Base-by-base conservation (phyloP, 2,888 invertebrate species). In the Ormyrus pomaceus region DNA sequence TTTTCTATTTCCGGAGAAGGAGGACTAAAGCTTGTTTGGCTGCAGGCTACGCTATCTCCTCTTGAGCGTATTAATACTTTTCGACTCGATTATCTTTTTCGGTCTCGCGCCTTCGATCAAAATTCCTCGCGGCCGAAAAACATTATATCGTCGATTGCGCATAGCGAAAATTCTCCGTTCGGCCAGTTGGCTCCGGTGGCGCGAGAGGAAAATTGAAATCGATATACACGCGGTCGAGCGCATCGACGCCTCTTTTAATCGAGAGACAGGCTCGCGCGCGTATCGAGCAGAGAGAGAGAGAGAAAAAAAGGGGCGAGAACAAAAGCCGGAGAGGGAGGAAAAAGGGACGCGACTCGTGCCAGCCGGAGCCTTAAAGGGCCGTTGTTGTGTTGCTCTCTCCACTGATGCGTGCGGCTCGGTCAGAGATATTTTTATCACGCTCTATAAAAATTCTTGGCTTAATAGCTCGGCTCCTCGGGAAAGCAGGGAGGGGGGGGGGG, bases 391-490 rank as follows among this genome's bases (percentile, higher is more conserved):
- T 2, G 19, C 19, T 19, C 19, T 19, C 19, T 71, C 46, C 58
- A 19, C 56, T 79, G 81, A 79, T 82, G 48, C 19, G 19, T 72
- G 79, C 69, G 58, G 62, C 19, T 9, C 7, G 72, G 56, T 51
- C 80, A 85, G 84, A 19, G 19, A 85, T 87, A 87, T 87, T 88
- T 88, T 88, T 88, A 87, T 87, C 86, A 86, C 82, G 80, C 80
- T 82, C 87, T 83, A 88, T 88, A 87, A 88, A 89, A 89, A 89
- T 89, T 88, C 88, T 83, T 86, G 80, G 82, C 83, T 85, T 89
- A 88, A 89, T 89, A 88, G 86, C 86, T 83, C 83, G 83, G 79
- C 72, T 81, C 77, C 68, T 13, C 48, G 80, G 65, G 64, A 66
- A 77, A 66, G 72, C 72, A 48, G 69, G 45, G 19, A 48, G 69